Base-by-base conservation (phyloP, 2,888 invertebrate species). In the Drosophila eohydei region DNA sequence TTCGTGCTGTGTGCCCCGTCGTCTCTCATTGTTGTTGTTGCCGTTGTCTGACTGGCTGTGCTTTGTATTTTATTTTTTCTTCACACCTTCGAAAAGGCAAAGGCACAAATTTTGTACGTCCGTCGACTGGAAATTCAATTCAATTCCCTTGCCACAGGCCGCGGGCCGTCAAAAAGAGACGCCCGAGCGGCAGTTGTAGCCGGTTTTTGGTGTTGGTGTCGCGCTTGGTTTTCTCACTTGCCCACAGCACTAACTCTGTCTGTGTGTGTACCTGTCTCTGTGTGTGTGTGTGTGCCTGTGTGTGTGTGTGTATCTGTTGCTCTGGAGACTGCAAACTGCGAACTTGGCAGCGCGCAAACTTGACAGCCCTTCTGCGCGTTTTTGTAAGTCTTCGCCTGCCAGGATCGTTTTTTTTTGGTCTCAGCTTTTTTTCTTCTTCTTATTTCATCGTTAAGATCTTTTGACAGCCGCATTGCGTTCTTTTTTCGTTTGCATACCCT, bases 121-220 rank as follows among this genome's bases (percentile, higher is more conserved):
- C 78, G 89, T 83, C 86, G 89, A 86, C 86, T 89, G 88, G 80
- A 86, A 86, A 90, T 86, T 88, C 86, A 90, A 86, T 86, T 90
- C 86, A 90, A 90, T 86, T 90, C 86, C 86, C 86, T 88, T 86
- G 78, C 72, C 73, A 73, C 73, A 73, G 63, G 68, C 41, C 41
- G 59, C 54, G 48, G 71, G 74, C 63, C 72, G 72, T 61, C 66
- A 62, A 68, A 68, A 52, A 46, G 64, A 46, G 75, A 60, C 57
- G 71, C 65, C 54, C 55, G 43, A 44, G 62, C 60, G 32, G 55
- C 55, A 30, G 48, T 58, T 68, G 71, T 72, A 88, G 90, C 86
- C 90, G 86, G 86, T 86, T 86, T 86, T 83, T 86, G 86, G 86
- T 86, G 86, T 86, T 86, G 90, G 86, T 86, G 86, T 86, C 86